Base-by-base conservation (phyloP, 2,113 vertebrate species). In the Gnathonemus longibarbis region DNA sequence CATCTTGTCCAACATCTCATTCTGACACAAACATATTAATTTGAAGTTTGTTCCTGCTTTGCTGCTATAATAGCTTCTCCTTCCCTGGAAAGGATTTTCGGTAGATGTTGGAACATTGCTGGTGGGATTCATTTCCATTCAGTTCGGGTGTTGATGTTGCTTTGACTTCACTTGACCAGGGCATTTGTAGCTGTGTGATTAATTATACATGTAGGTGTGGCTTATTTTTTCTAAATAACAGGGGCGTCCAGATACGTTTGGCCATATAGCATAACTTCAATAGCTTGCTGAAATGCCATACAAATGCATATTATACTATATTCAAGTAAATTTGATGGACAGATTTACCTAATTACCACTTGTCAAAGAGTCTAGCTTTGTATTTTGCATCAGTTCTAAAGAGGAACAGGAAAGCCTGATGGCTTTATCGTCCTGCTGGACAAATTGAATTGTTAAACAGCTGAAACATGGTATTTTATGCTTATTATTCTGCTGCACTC, bases 401-500 rank as follows among this genome's bases (percentile, higher is more conserved):
- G 35, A 83, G 35, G 39, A 46, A 62, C 56, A 88, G 13, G 85
- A 91, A 83, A 49, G 85, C 66, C 90, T 92, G 74, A 90, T 91
- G 88, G 35, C 86, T 13, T 90, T 84, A 52, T 19, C n/a, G 7
- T 87, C 31, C 80, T 89, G 45, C 62, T 56, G 89, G 90, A 83
- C 88, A 24, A 88, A 89, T 49, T 88, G 89, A 56, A 48, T 39
- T 10, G 84, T 66, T 77, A 91, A 50, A 53, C 77, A 89, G 88
- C 89, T 90, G 90, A 83, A 91, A 88, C 90, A 89, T 48, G 89
- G 83, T 90, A 89, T 90, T 90, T 53, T 88, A 77, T 88, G 74
- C 74, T 84, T 91, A 92, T 91, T 90, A 90, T 91, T 88, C 84
- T 49, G 77, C 88, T 48, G 4, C 85, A 90, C 85, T 92, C 62